A percentile compares a stretch with the other conserved stretches of the same genome.
Evolutionary conservation across 2,113 vertebrate genomes (phyloP).

Genomic region (Carassius gibelio): DNA sequence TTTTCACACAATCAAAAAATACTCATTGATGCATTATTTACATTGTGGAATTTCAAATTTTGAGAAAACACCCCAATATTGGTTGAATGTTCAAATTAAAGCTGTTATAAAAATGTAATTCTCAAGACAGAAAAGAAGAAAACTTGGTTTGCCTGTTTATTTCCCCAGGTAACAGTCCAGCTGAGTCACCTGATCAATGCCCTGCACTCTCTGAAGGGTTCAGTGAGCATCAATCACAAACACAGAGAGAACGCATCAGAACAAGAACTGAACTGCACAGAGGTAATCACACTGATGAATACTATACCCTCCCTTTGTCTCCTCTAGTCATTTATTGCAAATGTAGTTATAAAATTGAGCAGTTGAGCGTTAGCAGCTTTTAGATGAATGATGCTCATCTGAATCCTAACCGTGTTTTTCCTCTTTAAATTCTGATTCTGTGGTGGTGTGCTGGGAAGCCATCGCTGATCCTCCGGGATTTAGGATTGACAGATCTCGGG

Average conservation of each 20-base stretch:
- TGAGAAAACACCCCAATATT: not conserved
- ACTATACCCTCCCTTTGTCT: not conserved
- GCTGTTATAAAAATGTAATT: not conserved
- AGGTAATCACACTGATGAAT: slow-evolving; percentile 74
- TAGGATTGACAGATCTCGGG: slow-evolving; percentile 88
- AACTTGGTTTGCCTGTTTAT: not conserved
- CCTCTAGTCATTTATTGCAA: not conserved
- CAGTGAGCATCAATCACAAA: slow-evolving; percentile 73
- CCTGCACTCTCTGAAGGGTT: slow-evolving; percentile 87
- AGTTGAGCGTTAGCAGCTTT: not conserved
- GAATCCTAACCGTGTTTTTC: not conserved
- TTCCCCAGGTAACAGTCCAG: slow-evolving; percentile 88
- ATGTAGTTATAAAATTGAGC: not conserved
- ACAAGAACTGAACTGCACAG: slow-evolving; percentile 71
- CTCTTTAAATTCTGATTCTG: not conserved
- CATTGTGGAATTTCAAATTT: not conserved
- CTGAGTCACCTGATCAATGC: slow-evolving; percentile 94
- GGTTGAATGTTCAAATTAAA: not conserved
- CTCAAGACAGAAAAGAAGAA: not conserved
- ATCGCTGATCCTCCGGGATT: slow-evolving; percentile 80
- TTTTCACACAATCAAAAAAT: not conserved
- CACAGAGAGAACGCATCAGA: slow-evolving; percentile 78
- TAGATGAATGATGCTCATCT: not conserved
- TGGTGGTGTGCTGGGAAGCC: slow-evolving; percentile 62
- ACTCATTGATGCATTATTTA: not conserved